Conservation (phyloP, 2,113 vertebrate genomes). For the Neopipo cinnamomea region DNA sequence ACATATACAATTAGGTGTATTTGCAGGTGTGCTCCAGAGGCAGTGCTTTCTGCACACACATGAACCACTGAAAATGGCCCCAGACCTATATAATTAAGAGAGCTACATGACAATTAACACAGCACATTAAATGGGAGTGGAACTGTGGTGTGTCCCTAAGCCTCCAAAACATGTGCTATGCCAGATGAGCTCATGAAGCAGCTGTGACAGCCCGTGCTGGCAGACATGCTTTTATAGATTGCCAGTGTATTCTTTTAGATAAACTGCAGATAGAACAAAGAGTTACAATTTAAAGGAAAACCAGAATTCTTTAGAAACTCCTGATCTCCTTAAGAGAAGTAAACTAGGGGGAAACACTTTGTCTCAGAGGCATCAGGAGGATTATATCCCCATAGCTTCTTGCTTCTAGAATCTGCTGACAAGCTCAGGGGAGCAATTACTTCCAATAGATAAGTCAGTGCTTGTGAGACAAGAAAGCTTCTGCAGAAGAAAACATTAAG, state of each 20-base stretch:
- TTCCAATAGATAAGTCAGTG: neutral
- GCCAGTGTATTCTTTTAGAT: neutral
- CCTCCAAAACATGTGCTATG: neutral
- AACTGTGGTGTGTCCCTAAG: neutral
- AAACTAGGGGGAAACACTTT: neutral
- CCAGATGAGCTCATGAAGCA: neutral
- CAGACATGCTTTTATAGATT: neutral
- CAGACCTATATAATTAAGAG: conserved; percentile 1
- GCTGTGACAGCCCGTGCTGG: neutral
- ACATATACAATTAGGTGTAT: neutral
- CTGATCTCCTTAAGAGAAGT: neutral
- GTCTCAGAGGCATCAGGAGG: neutral
- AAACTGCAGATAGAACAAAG: neutral
- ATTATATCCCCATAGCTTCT: neutral
- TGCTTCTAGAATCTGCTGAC: neutral
- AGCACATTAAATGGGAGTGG: neutral
- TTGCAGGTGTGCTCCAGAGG: neutral
- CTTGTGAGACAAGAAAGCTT: conserved; percentile 21
- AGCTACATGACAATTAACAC: neutral
- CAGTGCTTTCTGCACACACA: neutral
- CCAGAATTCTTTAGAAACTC: neutral
- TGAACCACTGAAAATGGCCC: neutral
- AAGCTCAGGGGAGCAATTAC: conserved; percentile 33
- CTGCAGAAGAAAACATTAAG: neutral
- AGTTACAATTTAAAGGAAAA: neutral